A percentile compares a stretch with the other conserved stretches of the same genome.
These are phyloP conservation scores for Lasioglossum oenotherae DNA, from an alignment of 2,888 invertebrate genomes.

Conservation along the genomic window DNA sequence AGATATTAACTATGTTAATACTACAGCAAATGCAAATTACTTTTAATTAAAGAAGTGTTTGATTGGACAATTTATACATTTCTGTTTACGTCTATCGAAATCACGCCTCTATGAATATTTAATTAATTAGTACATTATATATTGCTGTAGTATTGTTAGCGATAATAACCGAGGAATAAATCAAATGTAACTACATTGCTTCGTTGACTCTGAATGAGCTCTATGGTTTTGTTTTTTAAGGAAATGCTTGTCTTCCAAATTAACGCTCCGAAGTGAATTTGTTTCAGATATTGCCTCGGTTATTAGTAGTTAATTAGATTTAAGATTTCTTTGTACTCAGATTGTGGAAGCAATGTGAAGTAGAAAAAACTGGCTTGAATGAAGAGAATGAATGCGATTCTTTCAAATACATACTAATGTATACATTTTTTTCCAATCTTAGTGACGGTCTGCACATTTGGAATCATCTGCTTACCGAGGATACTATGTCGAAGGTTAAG, in stretches of 20 bases:
- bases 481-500: slow-evolving; percentile 83
- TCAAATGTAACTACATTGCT: background rate
- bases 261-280: background rate
- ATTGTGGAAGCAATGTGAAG: slow-evolving; percentile 48
- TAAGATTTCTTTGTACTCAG: slow-evolving; percentile 35
- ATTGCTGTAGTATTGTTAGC: slow-evolving; percentile 46
- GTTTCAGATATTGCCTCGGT: slow-evolving; percentile 32
- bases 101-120: slow-evolving; percentile 10
- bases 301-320: slow-evolving; percentile 34
- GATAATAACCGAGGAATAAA: slow-evolving; percentile 43
- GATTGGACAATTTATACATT: background rate
- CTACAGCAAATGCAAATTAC: slow-evolving; percentile 36
- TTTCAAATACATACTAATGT: slow-evolving; percentile 83
- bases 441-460: slow-evolving; percentile 83
- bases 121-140: slow-evolving; percentile 14
- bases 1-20: slow-evolving; percentile 35
- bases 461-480: slow-evolving; percentile 83
- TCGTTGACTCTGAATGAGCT: background rate
- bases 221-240: background rate
- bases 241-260: background rate
- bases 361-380: slow-evolving; percentile 72
- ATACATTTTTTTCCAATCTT: slow-evolving; percentile 84
- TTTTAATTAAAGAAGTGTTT: slow-evolving; percentile 12
- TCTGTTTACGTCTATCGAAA: slow-evolving; percentile 4
- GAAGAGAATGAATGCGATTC: slow-evolving; percentile 80